Evolutionary conservation across 2,888 invertebrate species (phyloP).

Genomic region (Lasiommata megera): DNA sequence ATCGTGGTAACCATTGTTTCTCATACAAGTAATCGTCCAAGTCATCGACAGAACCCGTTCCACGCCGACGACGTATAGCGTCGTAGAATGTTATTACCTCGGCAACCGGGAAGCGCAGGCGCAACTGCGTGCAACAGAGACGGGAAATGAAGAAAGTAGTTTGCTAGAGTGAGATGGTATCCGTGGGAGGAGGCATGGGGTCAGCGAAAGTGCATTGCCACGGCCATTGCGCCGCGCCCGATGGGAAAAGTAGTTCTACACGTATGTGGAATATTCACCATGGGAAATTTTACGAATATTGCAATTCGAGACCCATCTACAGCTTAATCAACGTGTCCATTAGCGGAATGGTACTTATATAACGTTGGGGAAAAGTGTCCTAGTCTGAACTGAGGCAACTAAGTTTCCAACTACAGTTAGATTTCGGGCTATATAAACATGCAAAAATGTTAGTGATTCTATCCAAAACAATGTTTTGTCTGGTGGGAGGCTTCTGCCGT

Average conservation of each 20-base stretch:
- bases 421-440: background rate
- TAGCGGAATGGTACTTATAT: slow-evolving; percentile 11
- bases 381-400: background rate
- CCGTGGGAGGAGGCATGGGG: slow-evolving; percentile 75
- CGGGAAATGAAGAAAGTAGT: slow-evolving; percentile 53
- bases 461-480: too few relatives aligned
- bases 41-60: slow-evolving; percentile 80
- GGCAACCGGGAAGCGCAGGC: slow-evolving; percentile 69
- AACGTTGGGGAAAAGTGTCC: slow-evolving; percentile 33
- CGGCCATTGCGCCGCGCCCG: slow-evolving; percentile 70
- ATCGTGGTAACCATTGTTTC: slow-evolving; percentile 67
- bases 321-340: slow-evolving; percentile 7
- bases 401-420: too few relatives aligned
- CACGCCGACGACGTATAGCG: slow-evolving; percentile 75
- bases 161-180: slow-evolving; percentile 60
- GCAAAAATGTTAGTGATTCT: background rate
- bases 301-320: slow-evolving; percentile 22
- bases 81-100: slow-evolving; percentile 77
- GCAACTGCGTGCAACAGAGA: slow-evolving; percentile 64
- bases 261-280: slow-evolving; percentile 58
- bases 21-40: slow-evolving; percentile 72
- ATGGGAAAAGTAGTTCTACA: slow-evolving; percentile 71
- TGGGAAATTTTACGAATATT: slow-evolving; percentile 45
- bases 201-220: slow-evolving; percentile 81
- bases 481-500: too few relatives aligned